Evolutionary conservation across 2,113 vertebrate species (phyloP).

Genomic region (Saguinus midas): DNA sequence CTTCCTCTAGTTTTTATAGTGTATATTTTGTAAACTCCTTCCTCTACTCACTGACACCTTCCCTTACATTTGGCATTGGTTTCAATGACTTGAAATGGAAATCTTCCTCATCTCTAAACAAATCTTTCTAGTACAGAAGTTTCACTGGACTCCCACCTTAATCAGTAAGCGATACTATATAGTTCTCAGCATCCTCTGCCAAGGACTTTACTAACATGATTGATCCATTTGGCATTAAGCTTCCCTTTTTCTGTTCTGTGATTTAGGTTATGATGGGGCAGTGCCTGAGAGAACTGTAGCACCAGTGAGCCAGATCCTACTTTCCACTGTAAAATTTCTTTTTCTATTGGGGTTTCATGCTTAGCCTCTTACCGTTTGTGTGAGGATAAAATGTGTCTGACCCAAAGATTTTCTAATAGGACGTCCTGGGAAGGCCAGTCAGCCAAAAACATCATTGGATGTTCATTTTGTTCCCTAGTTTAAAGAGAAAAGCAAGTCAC

Average conservation of each 20-base stretch:
- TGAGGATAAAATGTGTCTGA: constrained; percentile 48
- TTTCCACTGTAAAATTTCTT: constrained; percentile 47
- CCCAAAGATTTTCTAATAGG: constrained; percentile 57
- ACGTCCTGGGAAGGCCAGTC: constrained; percentile 12
- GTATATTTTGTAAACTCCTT: constrained; percentile 29
- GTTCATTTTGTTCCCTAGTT: constrained; percentile 53
- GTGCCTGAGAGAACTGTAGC: not conserved
- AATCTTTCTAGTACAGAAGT: not conserved
- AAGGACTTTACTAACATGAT: not conserved
- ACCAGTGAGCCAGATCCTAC: not conserved
- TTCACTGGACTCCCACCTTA: not conserved
- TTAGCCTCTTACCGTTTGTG: constrained; percentile 29
- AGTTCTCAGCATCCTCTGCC: not conserved
- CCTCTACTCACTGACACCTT: not conserved
- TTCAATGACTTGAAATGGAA: not conserved
- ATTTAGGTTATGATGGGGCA: not conserved
- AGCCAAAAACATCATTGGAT: constrained; percentile 66
- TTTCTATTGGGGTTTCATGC: constrained; percentile 25
- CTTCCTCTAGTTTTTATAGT: constrained; percentile 52
- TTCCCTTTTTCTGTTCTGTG: not conserved
- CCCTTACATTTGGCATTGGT: not conserved
- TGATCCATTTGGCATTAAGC: not conserved
- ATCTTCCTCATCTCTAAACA: not conserved
- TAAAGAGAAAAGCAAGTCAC: constrained; percentile 70
- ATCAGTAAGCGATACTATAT: not conserved